A percentile compares a stretch with the other conserved stretches of the same genome.
Conservation (phyloP, 2,113 vertebrate species). For the Diphyllodes magnificus region DNA sequence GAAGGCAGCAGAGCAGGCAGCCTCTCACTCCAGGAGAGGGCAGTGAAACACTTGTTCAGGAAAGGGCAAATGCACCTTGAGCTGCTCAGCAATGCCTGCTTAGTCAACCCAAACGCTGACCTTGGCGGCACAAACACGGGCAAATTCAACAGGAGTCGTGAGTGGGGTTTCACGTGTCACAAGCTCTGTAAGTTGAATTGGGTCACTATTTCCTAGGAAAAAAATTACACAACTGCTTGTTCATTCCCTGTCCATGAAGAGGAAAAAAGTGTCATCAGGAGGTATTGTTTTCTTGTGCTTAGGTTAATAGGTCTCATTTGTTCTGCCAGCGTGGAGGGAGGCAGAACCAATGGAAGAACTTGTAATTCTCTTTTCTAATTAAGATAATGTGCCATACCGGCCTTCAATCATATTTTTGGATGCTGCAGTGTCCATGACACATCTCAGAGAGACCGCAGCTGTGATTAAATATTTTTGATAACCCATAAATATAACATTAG, state of each 20-base stretch:
- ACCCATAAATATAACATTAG: constrained; percentile 57
- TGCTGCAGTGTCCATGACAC: neutral
- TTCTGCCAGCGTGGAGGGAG: neutral
- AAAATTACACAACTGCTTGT: neutral
- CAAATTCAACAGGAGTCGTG: neutral
- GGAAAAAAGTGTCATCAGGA: constrained; percentile 3
- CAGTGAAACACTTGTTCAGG: neutral
- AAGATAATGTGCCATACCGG: neutral
- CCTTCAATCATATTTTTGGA: constrained; percentile 24
- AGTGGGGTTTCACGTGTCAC: rapidly evolving
- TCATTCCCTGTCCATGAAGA: neutral
- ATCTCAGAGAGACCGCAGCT: neutral
- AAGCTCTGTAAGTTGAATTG: neutral
- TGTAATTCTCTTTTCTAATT: constrained; percentile 36
- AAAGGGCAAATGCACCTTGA: neutral
- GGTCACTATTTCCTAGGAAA: neutral
- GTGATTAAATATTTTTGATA: constrained; percentile 59
- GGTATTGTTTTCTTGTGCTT: neutral
- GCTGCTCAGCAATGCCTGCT: neutral
- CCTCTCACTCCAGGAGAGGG: constrained; percentile 6
- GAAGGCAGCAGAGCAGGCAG: neutral
- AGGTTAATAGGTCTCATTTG: constrained; percentile 33
- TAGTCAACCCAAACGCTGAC: neutral
- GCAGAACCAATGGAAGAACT: constrained; percentile 8
- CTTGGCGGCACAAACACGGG: neutral